Conservation (phyloP, 2,888 invertebrate species). For the Sericinus montela region DNA sequence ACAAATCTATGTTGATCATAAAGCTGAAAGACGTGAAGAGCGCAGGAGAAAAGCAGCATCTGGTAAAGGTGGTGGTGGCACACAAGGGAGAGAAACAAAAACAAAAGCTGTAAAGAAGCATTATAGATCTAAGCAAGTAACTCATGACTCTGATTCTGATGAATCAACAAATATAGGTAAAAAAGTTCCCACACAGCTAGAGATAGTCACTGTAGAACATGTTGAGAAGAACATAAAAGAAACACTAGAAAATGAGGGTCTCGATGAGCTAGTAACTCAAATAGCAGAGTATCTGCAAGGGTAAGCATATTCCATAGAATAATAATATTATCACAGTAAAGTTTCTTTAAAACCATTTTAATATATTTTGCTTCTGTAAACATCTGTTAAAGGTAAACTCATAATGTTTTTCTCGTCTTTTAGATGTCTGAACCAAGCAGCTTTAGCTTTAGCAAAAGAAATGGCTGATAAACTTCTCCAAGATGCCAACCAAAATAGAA, state of each 20-base stretch:
- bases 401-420: conserved; percentile 31
- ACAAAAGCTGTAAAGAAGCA: conserved; percentile 95
- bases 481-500: conserved; percentile 82
- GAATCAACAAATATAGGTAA: conserved; percentile 68
- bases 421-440: conserved; percentile 83
- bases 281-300: conserved; percentile 85
- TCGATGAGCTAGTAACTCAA: conserved; percentile 84
- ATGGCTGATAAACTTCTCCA: conserved; percentile 87
- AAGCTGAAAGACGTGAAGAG: conserved; percentile 90
- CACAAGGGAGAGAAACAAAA: conserved; percentile 96
- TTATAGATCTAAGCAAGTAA: conserved; percentile 71
- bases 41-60: conserved; percentile 91
- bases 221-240: conserved; percentile 81
- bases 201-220: conserved; percentile 83
- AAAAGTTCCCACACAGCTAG: conserved; percentile 68
- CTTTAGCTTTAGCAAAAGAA: conserved; percentile 83
- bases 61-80: conserved; percentile 94
- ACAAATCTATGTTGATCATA: conserved; percentile 63
- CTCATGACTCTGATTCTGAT: conserved; percentile 84
- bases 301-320: no score
- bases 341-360: not conserved
- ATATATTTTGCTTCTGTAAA: no score
- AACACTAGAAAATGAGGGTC: conserved; percentile 84
- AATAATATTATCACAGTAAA: no score
- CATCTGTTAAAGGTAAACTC: no score